Percentiles rank a stretch among this genome's conserved stretches.
These are phyloP conservation scores for Eupleurogrammus muticus DNA, from an alignment of 2,797 vertebrate genomes.

Conservation along the genomic window DNA sequence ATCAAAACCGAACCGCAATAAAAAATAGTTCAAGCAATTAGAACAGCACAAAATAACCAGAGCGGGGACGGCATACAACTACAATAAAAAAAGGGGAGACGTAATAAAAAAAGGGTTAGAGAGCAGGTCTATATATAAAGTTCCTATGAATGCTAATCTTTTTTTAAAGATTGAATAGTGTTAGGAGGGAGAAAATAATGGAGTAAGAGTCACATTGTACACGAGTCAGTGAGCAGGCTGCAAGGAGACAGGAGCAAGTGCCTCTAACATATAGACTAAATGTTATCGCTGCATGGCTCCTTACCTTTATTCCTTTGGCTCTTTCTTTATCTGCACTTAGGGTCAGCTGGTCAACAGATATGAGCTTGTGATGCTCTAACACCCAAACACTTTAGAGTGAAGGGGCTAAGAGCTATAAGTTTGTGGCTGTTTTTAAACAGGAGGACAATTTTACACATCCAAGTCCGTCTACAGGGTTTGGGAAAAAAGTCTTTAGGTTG, in stretches of 20 bases:
- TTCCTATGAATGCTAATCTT: slow-evolving; percentile 27
- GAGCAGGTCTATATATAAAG: slow-evolving; percentile 10
- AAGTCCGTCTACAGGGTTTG: no score
- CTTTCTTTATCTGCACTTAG: slow-evolving; percentile 1
- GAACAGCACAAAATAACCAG: slow-evolving; percentile 42
- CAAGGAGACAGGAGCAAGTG: slow-evolving; percentile 5
- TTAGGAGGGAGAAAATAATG: slow-evolving; percentile 15
- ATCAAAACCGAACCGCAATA: slow-evolving; percentile 36
- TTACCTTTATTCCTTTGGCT: slow-evolving; percentile 29
- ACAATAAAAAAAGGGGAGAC: slow-evolving; percentile 26
- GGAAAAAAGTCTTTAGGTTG: no score
- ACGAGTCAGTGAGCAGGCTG: slow-evolving; percentile 19
- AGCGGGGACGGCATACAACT: not conserved
- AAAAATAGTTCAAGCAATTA: slow-evolving; percentile 53
- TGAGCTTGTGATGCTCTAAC: slow-evolving; percentile 6
- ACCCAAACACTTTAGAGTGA: slow-evolving; percentile 3
- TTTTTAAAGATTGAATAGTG: slow-evolving; percentile 3
- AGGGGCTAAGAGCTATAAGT: not conserved
- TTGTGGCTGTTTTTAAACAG: not conserved
- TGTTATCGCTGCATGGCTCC: slow-evolving; percentile 20
- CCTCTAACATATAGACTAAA: slow-evolving; percentile 18
- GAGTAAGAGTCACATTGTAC: slow-evolving; percentile 5
- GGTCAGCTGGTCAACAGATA: slow-evolving; percentile 20
- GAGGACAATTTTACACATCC: not conserved
- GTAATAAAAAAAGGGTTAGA: slow-evolving; percentile 33